A percentile compares a stretch with the other conserved stretches of the same genome.
phyloP scores from a whole-genome alignment of 2,797 vertebrate genomes.

The Chromobotia macracanthus region DNA sequence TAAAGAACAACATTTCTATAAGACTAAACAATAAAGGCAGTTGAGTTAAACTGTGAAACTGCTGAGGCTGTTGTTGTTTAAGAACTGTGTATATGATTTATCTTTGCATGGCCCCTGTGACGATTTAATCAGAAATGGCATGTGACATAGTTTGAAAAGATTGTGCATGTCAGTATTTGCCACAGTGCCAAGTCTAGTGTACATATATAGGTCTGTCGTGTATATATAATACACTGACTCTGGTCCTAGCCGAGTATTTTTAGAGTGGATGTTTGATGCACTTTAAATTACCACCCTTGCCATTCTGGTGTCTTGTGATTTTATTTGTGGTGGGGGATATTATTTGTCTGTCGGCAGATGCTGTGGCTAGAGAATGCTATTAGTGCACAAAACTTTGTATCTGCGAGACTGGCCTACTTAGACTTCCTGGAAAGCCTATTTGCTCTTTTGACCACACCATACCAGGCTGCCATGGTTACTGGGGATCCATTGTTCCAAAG shows the following conservation, averaged over 20 bases:
- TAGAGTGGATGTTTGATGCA: too few relatives aligned
- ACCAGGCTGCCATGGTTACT: slow-evolving; percentile 35
- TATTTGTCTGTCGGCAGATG: slow-evolving; percentile 33
- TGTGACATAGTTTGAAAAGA: background rate
- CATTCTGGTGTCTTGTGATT: background rate
- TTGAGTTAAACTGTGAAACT: background rate
- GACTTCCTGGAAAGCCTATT: slow-evolving; percentile 43
- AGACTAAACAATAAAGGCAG: background rate
- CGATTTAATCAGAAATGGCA: background rate
- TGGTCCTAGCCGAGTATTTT: too few relatives aligned
- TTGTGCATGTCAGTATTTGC: background rate
- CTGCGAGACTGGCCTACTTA: slow-evolving; percentile 47
- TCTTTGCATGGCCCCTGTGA: background rate
- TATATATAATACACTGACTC: too few relatives aligned
- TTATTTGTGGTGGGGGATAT: slow-evolving; percentile 2
- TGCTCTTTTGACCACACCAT: slow-evolving; percentile 28
- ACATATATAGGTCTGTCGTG: background rate
- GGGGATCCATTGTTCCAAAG: slow-evolving; percentile 43
- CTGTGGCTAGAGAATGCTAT: slow-evolving; percentile 15
- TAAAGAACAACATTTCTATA: slow-evolving; percentile 5
- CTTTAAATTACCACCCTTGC: too few relatives aligned
- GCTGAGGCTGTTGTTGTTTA: background rate
- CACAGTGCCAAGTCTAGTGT: background rate
- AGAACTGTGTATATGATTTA: slow-evolving; percentile 2
- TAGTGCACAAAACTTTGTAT: slow-evolving; percentile 19